Evolutionary conservation across 2,797 vertebrate species (phyloP), one percentile per base, ranked within the genome.

Genomic region (Esox lucius): DNA sequence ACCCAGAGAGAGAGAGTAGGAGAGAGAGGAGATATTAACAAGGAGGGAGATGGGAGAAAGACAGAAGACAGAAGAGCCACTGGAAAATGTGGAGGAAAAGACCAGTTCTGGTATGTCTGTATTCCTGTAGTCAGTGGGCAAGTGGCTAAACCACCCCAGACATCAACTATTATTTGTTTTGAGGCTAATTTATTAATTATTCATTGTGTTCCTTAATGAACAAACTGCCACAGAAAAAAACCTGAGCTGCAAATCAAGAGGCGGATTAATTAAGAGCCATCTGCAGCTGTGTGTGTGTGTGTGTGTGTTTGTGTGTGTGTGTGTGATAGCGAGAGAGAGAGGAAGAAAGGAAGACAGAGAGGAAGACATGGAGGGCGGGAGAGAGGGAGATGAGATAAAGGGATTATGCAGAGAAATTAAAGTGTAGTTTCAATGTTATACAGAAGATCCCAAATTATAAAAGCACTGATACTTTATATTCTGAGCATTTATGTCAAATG

Each of bases 151-250:
- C 42, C 6, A 46, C 9, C 42, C 42, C 42, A 46, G 42, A 46
- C 42, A 11, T 13, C 42, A 46, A 12, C 89, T 83, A 81, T 90
- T 87, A 81, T 74, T 88, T 88, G 84, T 85, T 88, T 83, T 33
- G 71, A 90, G 80, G 81, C 80, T 89, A 88, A 84, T 83, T 82
- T 84, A 90, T 79, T 78, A 81, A 80, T 89, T 87, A 84, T 83
- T 82, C 84, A 90, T 79, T 78, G 77, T 75, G 78, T 70, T 69
- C 72, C 78, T 78, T 90, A 91, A 92, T 92, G 84, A 91, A 90
- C 82, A 83, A 86, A 76, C 76, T 77, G 80, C 84, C 83, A 62
- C 72, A 16, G 72, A 64, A 76, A 22, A 75, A 39, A 69, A 62
- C 8, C 33, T 71, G 70, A 68, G 61, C 39, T 9, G 46, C 39